These are phyloP conservation scores for Coptodon rendalli DNA, from an alignment of 2,113 vertebrate genomes.

Conservation along the genomic window DNA sequence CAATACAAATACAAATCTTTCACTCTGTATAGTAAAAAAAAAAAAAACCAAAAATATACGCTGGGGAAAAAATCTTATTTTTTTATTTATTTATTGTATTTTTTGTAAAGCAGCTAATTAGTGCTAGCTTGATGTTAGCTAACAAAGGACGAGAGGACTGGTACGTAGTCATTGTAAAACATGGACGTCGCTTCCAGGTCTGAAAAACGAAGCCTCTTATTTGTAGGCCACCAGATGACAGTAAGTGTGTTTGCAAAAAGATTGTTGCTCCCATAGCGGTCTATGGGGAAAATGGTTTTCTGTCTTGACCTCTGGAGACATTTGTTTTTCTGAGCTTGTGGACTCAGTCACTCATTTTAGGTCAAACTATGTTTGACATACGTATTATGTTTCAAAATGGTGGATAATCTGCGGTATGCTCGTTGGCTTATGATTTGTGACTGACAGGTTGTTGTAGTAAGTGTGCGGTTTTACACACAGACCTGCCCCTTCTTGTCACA, in stretches of 20 bases:
- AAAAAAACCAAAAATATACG: accelerated
- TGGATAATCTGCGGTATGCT: not conserved
- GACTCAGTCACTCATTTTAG: not conserved
- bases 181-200: accelerated
- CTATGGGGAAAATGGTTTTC: not conserved
- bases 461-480: not conserved
- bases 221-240: not conserved
- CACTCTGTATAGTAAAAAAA: not conserved
- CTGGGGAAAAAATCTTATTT: accelerated
- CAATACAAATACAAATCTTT: not conserved
- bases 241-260: not conserved
- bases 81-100: accelerated
- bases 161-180: not conserved
- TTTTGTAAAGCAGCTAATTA: not conserved
- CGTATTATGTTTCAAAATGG: not conserved
- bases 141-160: not conserved
- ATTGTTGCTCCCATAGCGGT: not conserved
- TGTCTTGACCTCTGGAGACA: not conserved
- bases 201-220: not conserved
- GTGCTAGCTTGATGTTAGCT: not conserved
- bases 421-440: not conserved
- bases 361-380: not conserved
- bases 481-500: not conserved
- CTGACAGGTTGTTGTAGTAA: not conserved
- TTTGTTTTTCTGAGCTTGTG: not conserved